Base-by-base conservation (phyloP, 1,140 invertebrate species). In the Rhagoletis zephyria region DNA sequence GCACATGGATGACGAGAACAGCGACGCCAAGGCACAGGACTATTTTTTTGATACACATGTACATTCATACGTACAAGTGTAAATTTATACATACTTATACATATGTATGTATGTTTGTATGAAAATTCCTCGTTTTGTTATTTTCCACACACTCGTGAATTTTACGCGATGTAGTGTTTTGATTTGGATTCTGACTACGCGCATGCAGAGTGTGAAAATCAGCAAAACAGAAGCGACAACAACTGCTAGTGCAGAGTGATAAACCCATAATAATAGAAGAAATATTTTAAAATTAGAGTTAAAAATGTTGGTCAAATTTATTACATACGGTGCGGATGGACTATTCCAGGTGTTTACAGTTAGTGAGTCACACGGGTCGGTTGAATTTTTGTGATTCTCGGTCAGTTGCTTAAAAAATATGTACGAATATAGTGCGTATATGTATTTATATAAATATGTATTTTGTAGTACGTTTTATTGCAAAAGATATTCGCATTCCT, bases 151-250 rank as follows among this genome's bases (percentile, higher is more conserved):
- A 16, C n/a, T 81, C 74, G 74, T 30, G 48, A n/a, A 81, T 81
- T 81, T 81, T 81, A 81, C 74, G 48, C 74, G 74, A 81, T 19
- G 48, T 81, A 81, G 74, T 81, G 74, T 81, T 81, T 81, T 81
- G 74, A 81, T 81, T 81, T 81, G 48, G 16, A 81, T n/a, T 56
- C 12, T 14, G 67, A 6, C 67, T 48, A 74, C 67, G 67, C 14
- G 67, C 67, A 16, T 4, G 30, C 48, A 81, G 74, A 81, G 48
- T 56, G 74, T 56, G 74, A 81, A 81, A n/a, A 81, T 14, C 74
- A 81, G 74, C 45, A 56, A 81, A 81, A 81, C 74, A 56, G 74
- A n/a, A 81, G 48, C 74, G 74, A 81, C 70, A 81, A 56, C 16
- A 81, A 81, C n/a, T 51, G 48, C 56, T 51, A 2, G 51, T 81